A percentile compares a stretch with the other conserved stretches of the same genome.
Conservation (phyloP, 2,888 invertebrate genomes). For the Apoda limacodes region DNA sequence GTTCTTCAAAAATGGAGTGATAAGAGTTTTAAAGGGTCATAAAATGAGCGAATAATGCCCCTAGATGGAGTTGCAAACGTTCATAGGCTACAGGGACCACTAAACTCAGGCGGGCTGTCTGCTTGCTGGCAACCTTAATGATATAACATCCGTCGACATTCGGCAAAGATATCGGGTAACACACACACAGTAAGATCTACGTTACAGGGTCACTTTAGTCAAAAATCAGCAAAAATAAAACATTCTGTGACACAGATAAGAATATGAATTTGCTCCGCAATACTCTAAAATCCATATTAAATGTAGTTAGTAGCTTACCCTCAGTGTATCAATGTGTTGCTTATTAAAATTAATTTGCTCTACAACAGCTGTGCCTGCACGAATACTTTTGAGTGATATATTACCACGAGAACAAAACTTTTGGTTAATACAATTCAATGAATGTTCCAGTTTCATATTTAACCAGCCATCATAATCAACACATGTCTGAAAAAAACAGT, state of each 20-base stretch:
- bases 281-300: not conserved
- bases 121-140: no score
- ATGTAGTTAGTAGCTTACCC: slow-evolving; percentile 41
- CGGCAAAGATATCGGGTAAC: no score
- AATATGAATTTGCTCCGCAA: not conserved
- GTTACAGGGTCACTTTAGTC: slow-evolving; percentile 3
- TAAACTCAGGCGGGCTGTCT: no score
- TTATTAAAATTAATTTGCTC: slow-evolving; percentile 71
- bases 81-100: no score
- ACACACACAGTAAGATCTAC: not conserved
- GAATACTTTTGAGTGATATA: slow-evolving; percentile 77
- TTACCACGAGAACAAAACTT: slow-evolving; percentile 76
- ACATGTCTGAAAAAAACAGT: slow-evolving; percentile 33
- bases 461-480: slow-evolving; percentile 83
- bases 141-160: no score
- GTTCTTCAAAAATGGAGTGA: no score
- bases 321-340: slow-evolving; percentile 66
- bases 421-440: slow-evolving; percentile 66
- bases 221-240: slow-evolving; percentile 3
- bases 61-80: no score
- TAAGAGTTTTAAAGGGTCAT: no score
- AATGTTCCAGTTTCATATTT: slow-evolving; percentile 77
- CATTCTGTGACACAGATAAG: not conserved
- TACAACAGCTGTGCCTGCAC: slow-evolving; percentile 72
- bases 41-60: no score